These are phyloP conservation scores for Danio aesculapii DNA, from an alignment of 2,797 vertebrate genomes.

Conservation along the genomic window DNA sequence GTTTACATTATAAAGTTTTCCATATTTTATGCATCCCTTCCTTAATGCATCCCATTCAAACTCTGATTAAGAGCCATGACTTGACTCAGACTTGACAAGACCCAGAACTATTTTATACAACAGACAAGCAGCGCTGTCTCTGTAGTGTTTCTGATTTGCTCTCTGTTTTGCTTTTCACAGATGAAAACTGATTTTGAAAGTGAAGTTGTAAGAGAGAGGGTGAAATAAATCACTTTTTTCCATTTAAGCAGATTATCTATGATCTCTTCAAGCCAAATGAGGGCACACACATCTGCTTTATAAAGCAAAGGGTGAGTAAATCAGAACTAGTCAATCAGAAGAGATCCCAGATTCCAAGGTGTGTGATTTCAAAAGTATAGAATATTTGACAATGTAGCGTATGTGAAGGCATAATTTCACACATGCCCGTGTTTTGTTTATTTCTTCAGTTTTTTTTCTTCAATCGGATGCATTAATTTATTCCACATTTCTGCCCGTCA, in stretches of 20 bases:
- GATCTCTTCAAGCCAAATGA: slow-evolving; percentile 69
- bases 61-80: too few relatives aligned
- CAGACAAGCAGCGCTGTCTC: too few relatives aligned
- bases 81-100: too few relatives aligned
- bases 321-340: slow-evolving; percentile 62
- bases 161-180: slow-evolving; percentile 18
- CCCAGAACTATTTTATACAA: too few relatives aligned
- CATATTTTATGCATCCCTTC: too few relatives aligned
- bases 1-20: too few relatives aligned
- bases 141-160: neutral
- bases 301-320: slow-evolving; percentile 56
- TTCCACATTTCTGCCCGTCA: slow-evolving; percentile 1
- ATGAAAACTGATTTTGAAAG: slow-evolving; percentile 58
- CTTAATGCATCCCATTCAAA: too few relatives aligned
- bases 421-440: neutral
- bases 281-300: slow-evolving; percentile 60
- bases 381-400: neutral
- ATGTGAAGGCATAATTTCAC: neutral
- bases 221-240: slow-evolving; percentile 42
- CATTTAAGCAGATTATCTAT: slow-evolving; percentile 69
- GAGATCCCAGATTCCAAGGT: neutral
- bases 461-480: neutral
- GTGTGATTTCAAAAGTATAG: neutral
- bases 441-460: neutral
- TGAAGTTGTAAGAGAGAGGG: slow-evolving; percentile 52